Base-by-base conservation (phyloP, 2,113 vertebrate species). In the Charina bottae region DNA sequence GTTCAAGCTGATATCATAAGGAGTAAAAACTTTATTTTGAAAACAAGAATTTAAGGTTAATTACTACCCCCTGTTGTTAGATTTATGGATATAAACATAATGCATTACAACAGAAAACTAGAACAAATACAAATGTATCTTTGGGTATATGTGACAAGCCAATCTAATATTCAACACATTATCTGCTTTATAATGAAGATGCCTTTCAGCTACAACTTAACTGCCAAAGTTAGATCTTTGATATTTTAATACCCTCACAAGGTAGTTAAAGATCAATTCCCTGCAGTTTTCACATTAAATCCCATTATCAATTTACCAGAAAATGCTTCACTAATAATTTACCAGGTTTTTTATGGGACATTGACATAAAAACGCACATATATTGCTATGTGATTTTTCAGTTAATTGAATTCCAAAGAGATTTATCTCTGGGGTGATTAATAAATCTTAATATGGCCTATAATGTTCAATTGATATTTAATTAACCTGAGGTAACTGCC, bases 361-460 rank as follows among this genome's bases (percentile, higher is more conserved):
- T 92, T 92, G 92, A 96, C 96, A 96, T 94, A 97, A 95, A 97
- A 97, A 91, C 94, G 95, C 95, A 95, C 96, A 94, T 96, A 96
- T 96, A 96, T 96, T 96, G 97, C 97, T 95, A 97, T 88, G 94
- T 94, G 93, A 93, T 97, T 97, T 90, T 97, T 97, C 96, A 95
- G 96, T 97, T 97, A 97, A 97, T 96, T 97, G 96, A 97, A 97
- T 96, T 96, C 95, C 94, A 92, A 94, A 93, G 96, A 96, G 96
- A 97, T 97, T 97, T 97, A 97, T 97, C 96, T 96, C 92, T 94
- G 49, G 62, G 90, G 89, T 96, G 97, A 96, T 97, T 97, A 97
- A 97, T 97, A 97, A 96, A 97, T 96, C 96, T 97, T 97, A 96
- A 97, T 94, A 95, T 92, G 93, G 96, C 96, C 96, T 97, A 94